These are phyloP conservation scores for Probaryconus sp. DNA, from an alignment of 1,140 invertebrate genomes.

Conservation along the genomic window DNA sequence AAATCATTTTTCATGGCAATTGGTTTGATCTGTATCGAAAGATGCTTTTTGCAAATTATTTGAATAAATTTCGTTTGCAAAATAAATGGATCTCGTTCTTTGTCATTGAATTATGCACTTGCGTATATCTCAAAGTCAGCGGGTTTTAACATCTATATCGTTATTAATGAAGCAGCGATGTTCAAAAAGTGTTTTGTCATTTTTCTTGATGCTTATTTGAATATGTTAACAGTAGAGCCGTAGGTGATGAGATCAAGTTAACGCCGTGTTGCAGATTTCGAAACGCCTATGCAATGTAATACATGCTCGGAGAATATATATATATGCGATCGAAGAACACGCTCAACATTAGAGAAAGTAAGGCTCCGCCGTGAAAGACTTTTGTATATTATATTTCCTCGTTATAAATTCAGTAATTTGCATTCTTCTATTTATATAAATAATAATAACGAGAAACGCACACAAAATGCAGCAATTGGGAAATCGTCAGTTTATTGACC, in stretches of 20 bases:
- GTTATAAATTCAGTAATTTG: conserved; percentile 52
- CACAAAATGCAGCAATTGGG: too few species aligned
- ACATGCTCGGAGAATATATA: conserved; percentile 53
- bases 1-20: too few species aligned
- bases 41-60: too few species aligned
- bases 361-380: conserved; percentile 42
- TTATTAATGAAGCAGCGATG: conserved; percentile 45
- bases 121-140: conserved; percentile 10
- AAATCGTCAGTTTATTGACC: too few species aligned
- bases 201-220: conserved; percentile 54
- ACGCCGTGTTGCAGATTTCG: conserved; percentile 57
- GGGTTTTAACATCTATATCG: conserved; percentile 48
- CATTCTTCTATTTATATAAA: conserved; percentile 45
- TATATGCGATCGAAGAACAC: conserved; percentile 38
- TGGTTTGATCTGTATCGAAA: too few species aligned
- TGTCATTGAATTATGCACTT: too few species aligned
- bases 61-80: neutral
- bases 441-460: conserved; percentile 40
- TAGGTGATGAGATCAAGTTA: conserved; percentile 59
- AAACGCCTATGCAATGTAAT: conserved; percentile 60
- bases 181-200: conserved; percentile 48
- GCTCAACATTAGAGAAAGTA: conserved; percentile 56
- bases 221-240: conserved; percentile 58
- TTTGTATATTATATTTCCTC: conserved; percentile 51
- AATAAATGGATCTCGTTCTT: too few species aligned